Conservation (phyloP, 2,113 vertebrate species). For the Nerophis lumbriciformis region DNA sequence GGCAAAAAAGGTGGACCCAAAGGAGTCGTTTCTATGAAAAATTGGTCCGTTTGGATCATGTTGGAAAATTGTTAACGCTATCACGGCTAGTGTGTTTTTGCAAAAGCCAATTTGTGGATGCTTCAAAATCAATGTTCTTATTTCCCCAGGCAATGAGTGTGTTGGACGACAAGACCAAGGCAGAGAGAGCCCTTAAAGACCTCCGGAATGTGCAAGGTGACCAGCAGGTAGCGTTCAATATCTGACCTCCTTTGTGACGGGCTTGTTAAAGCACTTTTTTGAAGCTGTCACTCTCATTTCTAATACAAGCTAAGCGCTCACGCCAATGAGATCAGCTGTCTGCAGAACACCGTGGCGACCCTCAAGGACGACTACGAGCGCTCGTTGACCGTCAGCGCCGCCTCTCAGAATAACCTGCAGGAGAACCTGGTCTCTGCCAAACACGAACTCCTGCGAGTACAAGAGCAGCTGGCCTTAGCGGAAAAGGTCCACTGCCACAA, state of each 20-base stretch:
- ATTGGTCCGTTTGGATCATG: too few relatives aligned
- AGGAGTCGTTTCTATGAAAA: too few relatives aligned
- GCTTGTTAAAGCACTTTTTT: neutral
- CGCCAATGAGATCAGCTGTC: constrained; percentile 75
- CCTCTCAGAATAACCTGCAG: constrained; percentile 84
- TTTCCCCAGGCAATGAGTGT: constrained; percentile 78
- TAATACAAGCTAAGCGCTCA: constrained; percentile 47
- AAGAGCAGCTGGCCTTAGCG: constrained; percentile 84
- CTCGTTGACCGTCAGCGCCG: constrained; percentile 74
- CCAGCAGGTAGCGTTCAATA: constrained; percentile 71
- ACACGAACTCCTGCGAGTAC: constrained; percentile 86
- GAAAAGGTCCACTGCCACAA: constrained; percentile 76
- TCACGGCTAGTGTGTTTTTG: too few relatives aligned
- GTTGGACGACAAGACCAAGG: constrained; percentile 82
- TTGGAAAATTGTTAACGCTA: too few relatives aligned
- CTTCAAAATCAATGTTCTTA: neutral
- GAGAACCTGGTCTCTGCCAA: constrained; percentile 83
- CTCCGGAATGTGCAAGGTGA: constrained; percentile 78
- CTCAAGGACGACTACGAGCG: constrained; percentile 86
- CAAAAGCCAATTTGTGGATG: too few relatives aligned
- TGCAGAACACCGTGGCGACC: constrained; percentile 83
- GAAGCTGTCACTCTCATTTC: constrained; percentile 23
- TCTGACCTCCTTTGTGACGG: neutral
- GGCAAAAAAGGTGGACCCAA: too few relatives aligned
- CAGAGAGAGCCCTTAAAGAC: constrained; percentile 80